A percentile compares a stretch with the other conserved stretches of the same genome.
These are phyloP conservation scores for Fistularia commersonii DNA, from an alignment of 2,797 vertebrate species.

Conservation along the genomic window DNA sequence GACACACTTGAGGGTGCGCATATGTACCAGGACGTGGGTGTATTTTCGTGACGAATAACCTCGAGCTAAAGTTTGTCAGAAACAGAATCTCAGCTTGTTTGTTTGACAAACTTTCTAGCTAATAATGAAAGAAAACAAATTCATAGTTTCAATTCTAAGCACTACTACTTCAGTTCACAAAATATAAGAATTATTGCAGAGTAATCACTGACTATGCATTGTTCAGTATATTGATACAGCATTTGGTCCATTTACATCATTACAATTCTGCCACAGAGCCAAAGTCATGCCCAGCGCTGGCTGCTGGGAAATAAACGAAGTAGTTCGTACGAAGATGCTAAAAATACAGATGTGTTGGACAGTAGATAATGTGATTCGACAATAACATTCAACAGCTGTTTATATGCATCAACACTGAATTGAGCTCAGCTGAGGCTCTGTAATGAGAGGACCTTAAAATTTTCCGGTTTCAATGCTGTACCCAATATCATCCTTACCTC, in stretches of 20 bases:
- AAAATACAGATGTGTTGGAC: slow-evolving; percentile 31
- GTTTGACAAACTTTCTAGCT: slow-evolving; percentile 56
- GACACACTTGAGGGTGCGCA: slow-evolving; percentile 32
- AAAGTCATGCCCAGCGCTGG: slow-evolving; percentile 19
- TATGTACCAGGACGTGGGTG: background rate
- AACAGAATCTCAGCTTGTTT: slow-evolving; percentile 9
- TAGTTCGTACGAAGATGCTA: slow-evolving; percentile 4
- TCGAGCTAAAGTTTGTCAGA: too few relatives aligned
- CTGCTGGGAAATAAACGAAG: slow-evolving; percentile 21
- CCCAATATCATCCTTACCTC: slow-evolving; percentile 39
- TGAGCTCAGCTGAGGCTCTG: slow-evolving; percentile 39
- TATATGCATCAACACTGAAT: slow-evolving; percentile 45
- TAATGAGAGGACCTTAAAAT: slow-evolving; percentile 7
- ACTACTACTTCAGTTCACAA: slow-evolving; percentile 54
- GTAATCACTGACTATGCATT: slow-evolving; percentile 50
- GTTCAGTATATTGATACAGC: slow-evolving; percentile 52
- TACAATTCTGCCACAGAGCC: slow-evolving; percentile 27
- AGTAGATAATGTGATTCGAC: slow-evolving; percentile 51
- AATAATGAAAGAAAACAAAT: slow-evolving; percentile 49
- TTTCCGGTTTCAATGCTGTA: background rate
- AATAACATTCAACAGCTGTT: slow-evolving; percentile 73
- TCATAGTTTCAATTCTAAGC: slow-evolving; percentile 45
- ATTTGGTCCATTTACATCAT: slow-evolving; percentile 57
- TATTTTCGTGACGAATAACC: too few relatives aligned
- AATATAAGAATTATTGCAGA: slow-evolving; percentile 72